These are phyloP conservation scores for Nannospalax galili DNA, from an alignment of 2,113 vertebrate species.

Conservation along the genomic window DNA sequence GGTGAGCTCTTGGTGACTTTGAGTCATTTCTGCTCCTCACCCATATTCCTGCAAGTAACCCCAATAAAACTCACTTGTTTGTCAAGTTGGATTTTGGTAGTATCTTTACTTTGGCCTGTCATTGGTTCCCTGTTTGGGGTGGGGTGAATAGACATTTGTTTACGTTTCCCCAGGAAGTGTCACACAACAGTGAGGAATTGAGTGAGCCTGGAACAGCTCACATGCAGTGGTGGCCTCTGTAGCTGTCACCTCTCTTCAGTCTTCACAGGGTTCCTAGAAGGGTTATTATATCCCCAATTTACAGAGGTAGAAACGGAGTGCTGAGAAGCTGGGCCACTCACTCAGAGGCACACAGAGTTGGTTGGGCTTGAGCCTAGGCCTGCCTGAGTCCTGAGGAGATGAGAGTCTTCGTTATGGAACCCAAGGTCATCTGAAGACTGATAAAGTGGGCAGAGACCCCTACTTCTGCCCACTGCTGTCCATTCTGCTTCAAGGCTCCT, in stretches of 20 bases:
- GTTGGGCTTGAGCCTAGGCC: not conserved
- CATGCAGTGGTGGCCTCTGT: fast-evolving
- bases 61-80: no score
- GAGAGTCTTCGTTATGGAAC: no score
- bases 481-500: not conserved
- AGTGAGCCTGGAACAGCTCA: not conserved
- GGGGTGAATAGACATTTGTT: no score
- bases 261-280: not conserved
- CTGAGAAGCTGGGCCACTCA: not conserved
- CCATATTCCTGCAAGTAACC: no score
- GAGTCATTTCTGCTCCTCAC: no score
- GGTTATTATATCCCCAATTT: not conserved
- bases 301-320: not conserved
- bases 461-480: no score
- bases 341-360: not conserved
- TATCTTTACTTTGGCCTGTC: no score
- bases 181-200: not conserved
- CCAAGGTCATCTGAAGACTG: fast-evolving
- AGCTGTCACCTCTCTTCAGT: not conserved
- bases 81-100: no score
- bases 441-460: not conserved
- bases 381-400: not conserved
- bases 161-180: not conserved
- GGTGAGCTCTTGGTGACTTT: no score
- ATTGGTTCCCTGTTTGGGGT: no score